Percentiles rank a stretch among this genome's conserved stretches.
Evolutionary conservation across 2,113 vertebrate species (phyloP).

Genomic region (Stegostoma tigrinum): DNA sequence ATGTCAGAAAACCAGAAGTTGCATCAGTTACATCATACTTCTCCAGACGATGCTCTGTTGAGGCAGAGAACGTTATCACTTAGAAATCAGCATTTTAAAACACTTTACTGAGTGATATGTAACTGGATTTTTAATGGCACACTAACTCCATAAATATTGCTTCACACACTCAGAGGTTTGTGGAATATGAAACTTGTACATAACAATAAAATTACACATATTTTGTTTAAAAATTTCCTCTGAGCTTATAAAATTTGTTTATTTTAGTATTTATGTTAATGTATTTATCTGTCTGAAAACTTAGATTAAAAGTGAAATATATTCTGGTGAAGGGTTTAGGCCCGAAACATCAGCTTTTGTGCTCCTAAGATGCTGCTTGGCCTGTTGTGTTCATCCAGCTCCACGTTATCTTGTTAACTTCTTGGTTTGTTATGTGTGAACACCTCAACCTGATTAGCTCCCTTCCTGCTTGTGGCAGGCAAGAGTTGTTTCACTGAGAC

Average conservation of each 20-base stretch:
- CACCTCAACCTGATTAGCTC: neutral
- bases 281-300: neutral
- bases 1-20: neutral
- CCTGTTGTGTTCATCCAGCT: too few species aligned
- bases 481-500: neutral
- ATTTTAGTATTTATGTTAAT: neutral
- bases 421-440: neutral
- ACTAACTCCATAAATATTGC: neutral
- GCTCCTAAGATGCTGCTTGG: too few species aligned
- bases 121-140: neutral
- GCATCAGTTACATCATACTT: neutral
- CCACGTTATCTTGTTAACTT: neutral
- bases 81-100: neutral
- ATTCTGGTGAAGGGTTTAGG: too few species aligned
- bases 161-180: neutral
- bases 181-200: neutral
- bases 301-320: neutral
- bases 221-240: neutral
- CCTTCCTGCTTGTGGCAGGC: neutral
- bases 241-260: neutral
- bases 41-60: neutral
- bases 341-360: too few species aligned
- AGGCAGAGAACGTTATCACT: neutral
- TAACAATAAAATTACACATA: neutral
- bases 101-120: neutral